These are phyloP conservation scores for Lordiphosa andalusiaca DNA, from an alignment of 2,888 invertebrate genomes.

Conservation along the genomic window DNA sequence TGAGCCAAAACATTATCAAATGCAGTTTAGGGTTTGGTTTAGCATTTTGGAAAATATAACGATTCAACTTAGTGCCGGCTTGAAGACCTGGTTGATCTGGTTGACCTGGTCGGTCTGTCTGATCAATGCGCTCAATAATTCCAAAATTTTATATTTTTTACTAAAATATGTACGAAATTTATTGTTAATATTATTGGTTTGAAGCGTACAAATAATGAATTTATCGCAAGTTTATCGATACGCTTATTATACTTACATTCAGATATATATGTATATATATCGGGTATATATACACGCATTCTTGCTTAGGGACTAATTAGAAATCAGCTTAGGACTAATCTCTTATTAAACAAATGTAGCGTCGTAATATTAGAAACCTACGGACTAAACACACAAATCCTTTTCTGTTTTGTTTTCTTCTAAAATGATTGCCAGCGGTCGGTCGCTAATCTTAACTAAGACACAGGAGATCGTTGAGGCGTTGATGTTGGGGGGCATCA, in stretches of 20 bases:
- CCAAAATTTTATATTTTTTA: not conserved
- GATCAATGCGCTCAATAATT: too few relatives aligned
- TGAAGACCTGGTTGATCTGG: too few relatives aligned
- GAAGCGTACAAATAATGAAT: slow-evolving; percentile 51
- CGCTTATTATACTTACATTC: slow-evolving; percentile 33
- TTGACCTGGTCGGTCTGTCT: too few relatives aligned
- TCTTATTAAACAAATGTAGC: slow-evolving; percentile 61
- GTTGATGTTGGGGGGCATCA: slow-evolving; percentile 54
- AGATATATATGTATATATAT: slow-evolving; percentile 27
- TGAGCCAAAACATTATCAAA: too few relatives aligned
- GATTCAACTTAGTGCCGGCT: too few relatives aligned
- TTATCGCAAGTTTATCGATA: too few relatives aligned
- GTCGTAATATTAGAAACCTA: slow-evolving; percentile 56
- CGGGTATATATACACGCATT: slow-evolving; percentile 43
- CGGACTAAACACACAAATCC: slow-evolving; percentile 45
- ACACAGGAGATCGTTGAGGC: slow-evolving; percentile 72
- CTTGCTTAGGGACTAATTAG: slow-evolving; percentile 51
- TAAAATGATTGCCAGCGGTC: slow-evolving; percentile 48
- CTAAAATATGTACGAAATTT: slow-evolving; percentile 58
- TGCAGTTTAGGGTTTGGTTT: too few relatives aligned
- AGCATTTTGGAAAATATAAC: too few relatives aligned
- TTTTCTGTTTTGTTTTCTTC: not conserved
- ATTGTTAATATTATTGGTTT: slow-evolving; percentile 56
- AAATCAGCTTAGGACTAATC: slow-evolving; percentile 55
- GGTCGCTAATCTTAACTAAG: slow-evolving; percentile 68